Conservation (phyloP, 2,113 vertebrate genomes). For the Turdus rufiventris region DNA sequence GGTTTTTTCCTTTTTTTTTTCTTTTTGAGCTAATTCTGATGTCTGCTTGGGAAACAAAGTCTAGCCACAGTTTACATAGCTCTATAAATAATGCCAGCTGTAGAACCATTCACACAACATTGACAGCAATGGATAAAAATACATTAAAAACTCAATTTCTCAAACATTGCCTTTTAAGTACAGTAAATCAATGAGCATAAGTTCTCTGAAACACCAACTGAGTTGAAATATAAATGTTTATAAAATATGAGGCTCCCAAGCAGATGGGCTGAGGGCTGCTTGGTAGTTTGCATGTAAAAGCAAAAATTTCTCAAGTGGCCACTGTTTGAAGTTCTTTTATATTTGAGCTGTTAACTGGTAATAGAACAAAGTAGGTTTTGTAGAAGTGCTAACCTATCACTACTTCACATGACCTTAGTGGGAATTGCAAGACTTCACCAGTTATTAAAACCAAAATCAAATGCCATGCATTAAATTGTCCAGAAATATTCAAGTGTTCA, state of each 20-base stretch:
- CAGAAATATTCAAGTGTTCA: background rate
- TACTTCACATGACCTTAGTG: background rate
- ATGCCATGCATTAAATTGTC: background rate
- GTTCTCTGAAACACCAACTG: background rate
- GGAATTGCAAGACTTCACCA: background rate
- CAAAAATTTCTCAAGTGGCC: background rate
- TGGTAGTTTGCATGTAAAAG: background rate
- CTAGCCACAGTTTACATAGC: slow-evolving; percentile 27
- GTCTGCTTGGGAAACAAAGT: background rate
- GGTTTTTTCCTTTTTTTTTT: background rate
- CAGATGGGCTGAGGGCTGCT: background rate
- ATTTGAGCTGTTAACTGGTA: background rate
- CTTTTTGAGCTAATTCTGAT: background rate
- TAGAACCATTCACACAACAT: background rate
- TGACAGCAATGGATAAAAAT: slow-evolving; percentile 31
- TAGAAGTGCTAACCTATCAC: background rate
- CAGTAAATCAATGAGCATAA: slow-evolving; percentile 9
- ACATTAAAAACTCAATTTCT: slow-evolving; percentile 14
- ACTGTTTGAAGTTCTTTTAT: background rate
- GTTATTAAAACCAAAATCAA: background rate
- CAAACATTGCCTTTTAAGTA: slow-evolving; percentile 61
- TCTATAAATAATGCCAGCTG: slow-evolving; percentile 45
- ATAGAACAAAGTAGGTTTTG: background rate
- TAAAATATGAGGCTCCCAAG: background rate
- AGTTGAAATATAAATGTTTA: slow-evolving; percentile 11